phyloP scores from a whole-genome alignment of 2,113 vertebrate species.

The Malurus melanocephalus region DNA sequence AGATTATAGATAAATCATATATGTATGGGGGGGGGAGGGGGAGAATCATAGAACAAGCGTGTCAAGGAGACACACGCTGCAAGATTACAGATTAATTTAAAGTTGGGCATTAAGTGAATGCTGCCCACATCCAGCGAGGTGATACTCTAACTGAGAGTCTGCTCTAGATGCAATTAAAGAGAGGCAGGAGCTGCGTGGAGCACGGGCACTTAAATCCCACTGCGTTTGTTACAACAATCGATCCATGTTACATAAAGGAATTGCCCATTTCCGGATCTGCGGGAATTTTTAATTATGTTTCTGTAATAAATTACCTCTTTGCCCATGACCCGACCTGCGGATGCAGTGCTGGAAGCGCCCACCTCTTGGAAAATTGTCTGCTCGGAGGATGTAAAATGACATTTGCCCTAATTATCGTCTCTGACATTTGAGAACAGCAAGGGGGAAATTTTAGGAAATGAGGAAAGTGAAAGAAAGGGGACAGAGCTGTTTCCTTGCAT shows the following conservation, averaged over 20 bases:
- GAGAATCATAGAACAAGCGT: neutral
- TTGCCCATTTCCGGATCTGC: neutral
- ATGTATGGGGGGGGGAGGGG: neutral
- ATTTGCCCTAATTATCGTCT: conserved; percentile 1
- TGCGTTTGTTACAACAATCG: neutral
- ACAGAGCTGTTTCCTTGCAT: neutral
- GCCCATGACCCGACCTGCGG: neutral
- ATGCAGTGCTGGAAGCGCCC: neutral
- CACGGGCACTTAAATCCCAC: neutral
- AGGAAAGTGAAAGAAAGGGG: neutral
- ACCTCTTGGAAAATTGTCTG: neutral
- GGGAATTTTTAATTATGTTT: neutral
- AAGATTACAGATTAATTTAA: conserved; percentile 20
- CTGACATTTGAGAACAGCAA: neutral
- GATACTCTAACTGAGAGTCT: neutral
- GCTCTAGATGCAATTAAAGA: neutral
- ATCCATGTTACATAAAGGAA: conserved; percentile 43
- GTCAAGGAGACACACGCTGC: neutral
- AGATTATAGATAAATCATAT: neutral
- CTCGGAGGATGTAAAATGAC: neutral
- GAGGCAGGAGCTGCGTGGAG: neutral
- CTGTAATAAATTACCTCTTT: neutral
- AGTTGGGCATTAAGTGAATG: conserved; percentile 26
- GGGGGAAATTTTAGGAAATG: conserved; percentile 17
- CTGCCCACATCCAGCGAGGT: neutral